Base-by-base conservation (phyloP, 2,888 invertebrate genomes). In the Clusia tigrina region DNA sequence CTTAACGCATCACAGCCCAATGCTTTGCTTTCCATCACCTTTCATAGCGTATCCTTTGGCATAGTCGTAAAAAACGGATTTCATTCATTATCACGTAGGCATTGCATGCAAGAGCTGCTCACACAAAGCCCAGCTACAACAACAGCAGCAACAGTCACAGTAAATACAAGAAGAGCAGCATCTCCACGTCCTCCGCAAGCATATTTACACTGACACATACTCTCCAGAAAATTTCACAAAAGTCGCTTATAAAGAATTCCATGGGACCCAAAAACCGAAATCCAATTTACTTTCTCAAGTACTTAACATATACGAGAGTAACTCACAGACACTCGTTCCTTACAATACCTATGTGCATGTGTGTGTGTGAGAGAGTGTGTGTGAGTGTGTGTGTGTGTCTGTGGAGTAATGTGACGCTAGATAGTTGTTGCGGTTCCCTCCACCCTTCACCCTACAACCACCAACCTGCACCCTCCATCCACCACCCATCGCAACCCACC, bases 61-160 rank as follows among this genome's bases (percentile, higher is more conserved):
- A 6, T 5, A 3, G 22, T 20, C 48, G 15, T 48, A 62, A 62
- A 58, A 55, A 55, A 38, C 32, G 58, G 52, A 55, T 48, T 59
- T 59, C 51, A 58, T 58, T 59, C 58, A 59, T 63, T 63, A 59
- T 55, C 59, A 55, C 59, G 48, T 32, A 48, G 54, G 63, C 55
- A 52, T 59, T 51, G 51, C 37, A 32, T 22, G 55, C 51, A 53
- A 42, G 58, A 58, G 37, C 37, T 12, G 51, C 53, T 38, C 52
- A 53, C 24, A 52, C 42, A 24, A 37, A 53, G 23, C 25, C 52
- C 51, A 54, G 9, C 15, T 18, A 15, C 37, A 15, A 54, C 5
- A 10, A 17, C 55, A 48, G 3, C 55, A 48, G 42, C 55, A 48
- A 58, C 53, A 59, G 2, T 55, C 51, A 54, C 60, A 52, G 6